These are phyloP conservation scores for Cichlasoma orientale DNA, from an alignment of 2,797 vertebrate species.

Conservation along the genomic window DNA sequence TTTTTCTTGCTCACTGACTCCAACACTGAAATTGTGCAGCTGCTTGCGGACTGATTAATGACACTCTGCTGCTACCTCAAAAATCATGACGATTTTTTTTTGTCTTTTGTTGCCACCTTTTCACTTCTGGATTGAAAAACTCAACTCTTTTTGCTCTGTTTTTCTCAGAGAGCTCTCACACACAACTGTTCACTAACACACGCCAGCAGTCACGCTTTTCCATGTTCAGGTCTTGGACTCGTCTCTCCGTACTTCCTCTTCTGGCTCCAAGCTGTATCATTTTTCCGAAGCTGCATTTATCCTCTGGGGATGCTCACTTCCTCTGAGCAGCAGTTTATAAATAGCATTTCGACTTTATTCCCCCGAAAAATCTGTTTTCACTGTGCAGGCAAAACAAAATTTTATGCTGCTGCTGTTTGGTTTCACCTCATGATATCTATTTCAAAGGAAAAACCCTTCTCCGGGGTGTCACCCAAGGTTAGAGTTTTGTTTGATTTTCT, in stretches of 20 bases:
- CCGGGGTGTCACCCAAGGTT: slow-evolving; percentile 38
- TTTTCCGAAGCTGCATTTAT: slow-evolving; percentile 83
- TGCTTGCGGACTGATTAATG: not conserved
- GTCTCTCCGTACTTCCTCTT: slow-evolving; percentile 75
- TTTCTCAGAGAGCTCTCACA: slow-evolving; percentile 20
- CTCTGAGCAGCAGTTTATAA: slow-evolving; percentile 82
- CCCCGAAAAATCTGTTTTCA: slow-evolving; percentile 78
- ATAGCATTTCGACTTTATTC: slow-evolving; percentile 78
- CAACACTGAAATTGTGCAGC: slow-evolving; percentile 21
- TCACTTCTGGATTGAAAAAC: slow-evolving; percentile 11
- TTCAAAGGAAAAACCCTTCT: slow-evolving; percentile 69
- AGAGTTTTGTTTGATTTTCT: slow-evolving; percentile 66
- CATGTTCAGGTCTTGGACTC: slow-evolving; percentile 77
- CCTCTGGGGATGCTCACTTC: slow-evolving; percentile 80
- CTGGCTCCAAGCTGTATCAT: slow-evolving; percentile 82
- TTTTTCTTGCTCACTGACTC: slow-evolving; percentile 40
- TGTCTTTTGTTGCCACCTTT: not conserved
- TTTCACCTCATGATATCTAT: slow-evolving; percentile 66
- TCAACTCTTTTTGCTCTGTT: slow-evolving; percentile 3
- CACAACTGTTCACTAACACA: slow-evolving; percentile 24
- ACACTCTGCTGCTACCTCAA: not conserved
- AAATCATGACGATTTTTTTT: not conserved
- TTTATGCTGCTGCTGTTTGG: slow-evolving; percentile 60
- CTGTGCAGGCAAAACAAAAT: slow-evolving; percentile 76
- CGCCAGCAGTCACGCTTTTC: slow-evolving; percentile 70